Conservation (phyloP, 2,888 invertebrate species). For the Dyspetes luteomarginatus region DNA sequence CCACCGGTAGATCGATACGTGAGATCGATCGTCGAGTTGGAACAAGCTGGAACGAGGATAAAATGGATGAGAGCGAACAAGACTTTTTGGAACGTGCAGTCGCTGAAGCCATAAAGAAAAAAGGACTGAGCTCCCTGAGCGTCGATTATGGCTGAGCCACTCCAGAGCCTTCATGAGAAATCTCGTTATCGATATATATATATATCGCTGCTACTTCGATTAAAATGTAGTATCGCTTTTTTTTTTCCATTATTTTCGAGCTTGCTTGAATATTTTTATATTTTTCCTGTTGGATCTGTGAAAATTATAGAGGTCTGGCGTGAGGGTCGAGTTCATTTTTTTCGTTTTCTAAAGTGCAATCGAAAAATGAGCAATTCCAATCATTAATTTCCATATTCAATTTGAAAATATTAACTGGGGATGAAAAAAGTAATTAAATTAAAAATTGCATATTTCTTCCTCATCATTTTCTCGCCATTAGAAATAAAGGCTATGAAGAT, state of each 20-base stretch:
- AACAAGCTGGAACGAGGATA: constrained; percentile 69
- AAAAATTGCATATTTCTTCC: neutral
- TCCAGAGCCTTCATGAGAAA: neutral
- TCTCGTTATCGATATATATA: neutral
- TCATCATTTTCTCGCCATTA: neutral
- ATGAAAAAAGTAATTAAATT: neutral
- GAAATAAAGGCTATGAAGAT: too few relatives aligned
- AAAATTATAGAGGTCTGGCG: neutral
- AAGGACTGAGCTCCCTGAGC: constrained; percentile 86
- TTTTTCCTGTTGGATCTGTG: neutral
- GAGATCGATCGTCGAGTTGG: neutral
- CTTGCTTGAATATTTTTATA: constrained; percentile 14
- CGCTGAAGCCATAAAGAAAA: constrained; percentile 89
- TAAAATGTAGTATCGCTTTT: neutral
- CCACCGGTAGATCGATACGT: neutral
- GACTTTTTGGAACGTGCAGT: constrained; percentile 90
- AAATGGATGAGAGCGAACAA: constrained; percentile 76
- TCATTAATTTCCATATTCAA: neutral
- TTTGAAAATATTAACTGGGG: neutral
- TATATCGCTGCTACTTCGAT: constrained; percentile 7
- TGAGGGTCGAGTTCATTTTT: neutral
- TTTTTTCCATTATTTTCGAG: neutral
- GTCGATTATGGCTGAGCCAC: constrained; percentile 79
- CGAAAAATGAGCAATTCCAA: neutral
- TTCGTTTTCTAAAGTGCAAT: neutral